These are phyloP conservation scores for Drosophila mercatorum DNA, from an alignment of 2,888 invertebrate genomes.

Conservation along the genomic window DNA sequence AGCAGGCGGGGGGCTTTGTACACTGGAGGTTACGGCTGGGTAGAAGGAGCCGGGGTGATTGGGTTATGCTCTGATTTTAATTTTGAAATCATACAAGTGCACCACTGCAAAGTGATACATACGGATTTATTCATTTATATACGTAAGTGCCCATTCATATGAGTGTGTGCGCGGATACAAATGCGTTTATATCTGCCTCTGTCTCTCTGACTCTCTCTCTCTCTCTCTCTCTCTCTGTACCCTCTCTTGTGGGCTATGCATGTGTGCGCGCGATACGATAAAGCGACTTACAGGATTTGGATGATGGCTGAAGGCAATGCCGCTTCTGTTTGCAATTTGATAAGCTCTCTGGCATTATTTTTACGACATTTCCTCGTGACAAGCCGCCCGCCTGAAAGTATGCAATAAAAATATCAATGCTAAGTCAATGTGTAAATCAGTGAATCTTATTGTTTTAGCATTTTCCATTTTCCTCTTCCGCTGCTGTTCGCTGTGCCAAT, in stretches of 20 bases:
- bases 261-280: constrained; percentile 61
- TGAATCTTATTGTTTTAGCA: constrained; percentile 70
- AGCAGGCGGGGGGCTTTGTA: constrained; percentile 12
- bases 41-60: constrained; percentile 48
- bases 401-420: constrained; percentile 75
- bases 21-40: background rate
- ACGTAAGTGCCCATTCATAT: constrained; percentile 23
- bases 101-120: constrained; percentile 67
- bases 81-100: constrained; percentile 77
- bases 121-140: constrained; percentile 72
- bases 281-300: constrained; percentile 79
- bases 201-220: background rate
- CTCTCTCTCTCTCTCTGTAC: background rate
- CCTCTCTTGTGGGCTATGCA: constrained; percentile 14
- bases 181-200: constrained; percentile 14
- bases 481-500: background rate
- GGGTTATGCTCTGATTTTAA: constrained; percentile 78
- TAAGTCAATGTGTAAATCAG: constrained; percentile 77
- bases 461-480: constrained; percentile 17
- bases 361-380: constrained; percentile 67
- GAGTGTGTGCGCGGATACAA: constrained; percentile 7
- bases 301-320: constrained; percentile 70
- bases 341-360: constrained; percentile 78
- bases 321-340: constrained; percentile 74
- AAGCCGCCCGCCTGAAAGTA: constrained; percentile 58